Percentiles rank a stretch among this genome's conserved stretches.
Conservation (phyloP, 2,888 invertebrate species). For the Mesorhabditis spiculigera region DNA sequence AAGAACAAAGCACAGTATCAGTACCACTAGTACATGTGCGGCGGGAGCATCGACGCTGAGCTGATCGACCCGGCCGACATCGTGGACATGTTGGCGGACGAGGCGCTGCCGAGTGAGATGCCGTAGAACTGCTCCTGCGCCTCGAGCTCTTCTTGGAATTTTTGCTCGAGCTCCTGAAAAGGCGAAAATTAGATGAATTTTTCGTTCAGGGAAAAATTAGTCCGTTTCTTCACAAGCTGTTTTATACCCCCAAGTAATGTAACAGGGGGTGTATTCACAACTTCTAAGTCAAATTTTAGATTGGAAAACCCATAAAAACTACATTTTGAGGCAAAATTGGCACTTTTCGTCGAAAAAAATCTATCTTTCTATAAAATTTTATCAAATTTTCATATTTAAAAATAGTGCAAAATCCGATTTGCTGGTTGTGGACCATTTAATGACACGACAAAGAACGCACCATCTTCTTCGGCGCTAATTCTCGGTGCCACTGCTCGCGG, state of each 20-base stretch:
- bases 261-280: slow-evolving; percentile 9
- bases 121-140: slow-evolving; percentile 52
- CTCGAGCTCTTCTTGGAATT: slow-evolving; percentile 48
- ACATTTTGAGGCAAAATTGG: no score
- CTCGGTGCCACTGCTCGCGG: slow-evolving; percentile 45
- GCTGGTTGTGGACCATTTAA: slow-evolving; percentile 5
- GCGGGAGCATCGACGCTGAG: background rate
- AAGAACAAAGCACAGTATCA: background rate
- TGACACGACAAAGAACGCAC: slow-evolving; percentile 23
- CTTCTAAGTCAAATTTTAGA: background rate
- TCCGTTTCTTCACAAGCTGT: no score
- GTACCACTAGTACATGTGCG: background rate
- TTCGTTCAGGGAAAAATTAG: no score
- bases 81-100: background rate
- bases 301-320: no score
- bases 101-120: slow-evolving; percentile 10
- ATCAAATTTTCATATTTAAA: background rate
- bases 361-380: background rate
- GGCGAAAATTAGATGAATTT: background rate
- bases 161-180: slow-evolving; percentile 44
- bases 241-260: background rate
- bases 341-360: no score
- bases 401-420: no score
- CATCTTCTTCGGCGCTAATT: slow-evolving; percentile 45
- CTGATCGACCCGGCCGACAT: background rate